Evolutionary conservation across 2,113 vertebrate genomes (phyloP).

Genomic region (Hipposideros armiger): DNA sequence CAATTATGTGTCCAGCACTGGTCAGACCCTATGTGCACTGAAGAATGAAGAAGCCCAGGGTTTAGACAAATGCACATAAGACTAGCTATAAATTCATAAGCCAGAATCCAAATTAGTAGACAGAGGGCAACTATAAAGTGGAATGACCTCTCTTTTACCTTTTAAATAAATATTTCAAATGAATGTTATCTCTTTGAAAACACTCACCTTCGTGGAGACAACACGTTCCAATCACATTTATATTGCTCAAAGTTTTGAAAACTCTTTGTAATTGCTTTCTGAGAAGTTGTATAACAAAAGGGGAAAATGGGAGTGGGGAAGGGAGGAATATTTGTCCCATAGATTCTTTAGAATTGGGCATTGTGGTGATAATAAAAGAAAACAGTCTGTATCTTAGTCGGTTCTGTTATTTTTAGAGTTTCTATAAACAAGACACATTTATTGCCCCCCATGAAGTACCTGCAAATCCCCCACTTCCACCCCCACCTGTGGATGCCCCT

Average conservation of each 20-base stretch:
- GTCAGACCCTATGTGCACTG: not conserved
- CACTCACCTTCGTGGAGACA: not conserved
- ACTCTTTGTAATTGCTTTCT: not conserved
- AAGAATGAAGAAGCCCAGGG: not conserved
- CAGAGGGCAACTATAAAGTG: not conserved
- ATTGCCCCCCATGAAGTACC: not conserved
- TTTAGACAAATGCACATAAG: not conserved
- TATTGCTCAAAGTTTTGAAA: not conserved
- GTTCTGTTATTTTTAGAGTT: not conserved
- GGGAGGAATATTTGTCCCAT: not conserved
- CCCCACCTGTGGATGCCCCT: not conserved
- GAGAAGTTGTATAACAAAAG: not conserved
- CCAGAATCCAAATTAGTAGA: not conserved
- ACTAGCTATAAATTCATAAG: not conserved
- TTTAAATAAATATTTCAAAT: not conserved
- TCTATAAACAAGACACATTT: not conserved
- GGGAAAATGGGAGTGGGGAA: not conserved
- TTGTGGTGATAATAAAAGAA: not conserved
- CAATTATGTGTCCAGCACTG: not conserved
- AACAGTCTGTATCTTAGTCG: not conserved
- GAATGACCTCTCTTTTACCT: not conserved
- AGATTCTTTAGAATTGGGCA: not conserved
- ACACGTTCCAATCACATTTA: not conserved
- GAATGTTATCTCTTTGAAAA: not conserved
- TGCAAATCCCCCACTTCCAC: fast-evolving